phyloP scores from a whole-genome alignment of 2,888 invertebrate species.

The Synergus itoensis region DNA sequence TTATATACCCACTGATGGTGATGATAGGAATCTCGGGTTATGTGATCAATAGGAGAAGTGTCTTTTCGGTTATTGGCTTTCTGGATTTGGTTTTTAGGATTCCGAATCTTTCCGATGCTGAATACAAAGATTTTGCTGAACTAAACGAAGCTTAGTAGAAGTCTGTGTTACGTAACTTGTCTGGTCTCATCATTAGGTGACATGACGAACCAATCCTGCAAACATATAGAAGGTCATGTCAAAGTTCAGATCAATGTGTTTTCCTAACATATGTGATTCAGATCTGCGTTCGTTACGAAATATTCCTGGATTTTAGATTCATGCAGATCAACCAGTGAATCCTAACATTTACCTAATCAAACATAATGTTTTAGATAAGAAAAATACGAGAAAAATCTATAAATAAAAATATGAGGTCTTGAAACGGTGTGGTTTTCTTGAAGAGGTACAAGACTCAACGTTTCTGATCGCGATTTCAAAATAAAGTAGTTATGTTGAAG shows the following conservation, averaged over 20 bases:
- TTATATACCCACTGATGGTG: background rate
- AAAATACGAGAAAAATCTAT: background rate
- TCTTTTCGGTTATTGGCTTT: background rate
- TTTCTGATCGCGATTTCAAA: background rate
- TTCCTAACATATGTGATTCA: background rate
- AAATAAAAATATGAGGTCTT: background rate
- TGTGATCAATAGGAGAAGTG: background rate
- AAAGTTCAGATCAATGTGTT: background rate
- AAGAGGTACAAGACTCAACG: background rate
- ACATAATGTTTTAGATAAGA: background rate
- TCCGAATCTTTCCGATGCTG: background rate
- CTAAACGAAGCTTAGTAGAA: background rate
- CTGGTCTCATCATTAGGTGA: background rate
- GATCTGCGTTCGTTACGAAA: background rate
- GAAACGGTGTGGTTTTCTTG: background rate
- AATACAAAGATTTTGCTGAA: background rate
- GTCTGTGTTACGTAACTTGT: background rate
- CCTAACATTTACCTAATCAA: background rate
- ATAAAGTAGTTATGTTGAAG: background rate
- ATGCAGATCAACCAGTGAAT: background rate
- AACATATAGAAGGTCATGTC: background rate
- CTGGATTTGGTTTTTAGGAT: background rate
- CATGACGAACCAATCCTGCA: background rate
- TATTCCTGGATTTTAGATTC: background rate
- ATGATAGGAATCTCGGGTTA: background rate